Conservation (phyloP, 2,888 invertebrate species). For the Odontomyia ornata region DNA sequence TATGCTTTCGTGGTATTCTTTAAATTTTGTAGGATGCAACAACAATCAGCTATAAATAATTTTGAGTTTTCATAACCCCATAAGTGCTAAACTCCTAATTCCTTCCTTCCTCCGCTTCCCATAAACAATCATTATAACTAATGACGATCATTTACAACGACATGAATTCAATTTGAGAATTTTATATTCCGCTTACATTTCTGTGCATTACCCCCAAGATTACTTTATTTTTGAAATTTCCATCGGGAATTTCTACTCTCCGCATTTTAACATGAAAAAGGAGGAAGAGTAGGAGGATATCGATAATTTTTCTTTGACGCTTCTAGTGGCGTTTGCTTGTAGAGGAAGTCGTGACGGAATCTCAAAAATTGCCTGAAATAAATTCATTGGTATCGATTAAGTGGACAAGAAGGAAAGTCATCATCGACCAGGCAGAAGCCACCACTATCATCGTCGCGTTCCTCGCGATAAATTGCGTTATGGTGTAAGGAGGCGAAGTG, state of each 20-base stretch:
- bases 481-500: slow-evolving; percentile 36
- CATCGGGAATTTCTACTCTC: not conserved
- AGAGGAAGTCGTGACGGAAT: slow-evolving; percentile 38
- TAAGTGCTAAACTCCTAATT: too few relatives aligned
- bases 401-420: slow-evolving; percentile 22
- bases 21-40: too few relatives aligned
- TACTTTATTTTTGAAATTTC: not conserved
- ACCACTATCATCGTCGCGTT: slow-evolving; percentile 24
- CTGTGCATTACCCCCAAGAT: too few relatives aligned
- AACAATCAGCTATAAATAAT: too few relatives aligned
- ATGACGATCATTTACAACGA: too few relatives aligned
- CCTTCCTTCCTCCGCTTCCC: too few relatives aligned
- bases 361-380: slow-evolving; percentile 32
- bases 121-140: too few relatives aligned
- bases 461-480: slow-evolving; percentile 30
- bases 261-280: slow-evolving; percentile 7
- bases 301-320: slow-evolving; percentile 38
- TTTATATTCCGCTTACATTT: too few relatives aligned
- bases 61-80: too few relatives aligned
- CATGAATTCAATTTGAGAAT: too few relatives aligned
- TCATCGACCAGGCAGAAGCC: slow-evolving; percentile 26
- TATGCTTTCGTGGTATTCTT: too few relatives aligned
- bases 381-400: slow-evolving; percentile 37
- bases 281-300: slow-evolving; percentile 20
- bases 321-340: slow-evolving; percentile 28